Percentiles rank a stretch among this genome's conserved stretches.
These are phyloP conservation scores for Recurvirostra avosetta DNA, from an alignment of 2,113 vertebrate species.

Conservation along the genomic window DNA sequence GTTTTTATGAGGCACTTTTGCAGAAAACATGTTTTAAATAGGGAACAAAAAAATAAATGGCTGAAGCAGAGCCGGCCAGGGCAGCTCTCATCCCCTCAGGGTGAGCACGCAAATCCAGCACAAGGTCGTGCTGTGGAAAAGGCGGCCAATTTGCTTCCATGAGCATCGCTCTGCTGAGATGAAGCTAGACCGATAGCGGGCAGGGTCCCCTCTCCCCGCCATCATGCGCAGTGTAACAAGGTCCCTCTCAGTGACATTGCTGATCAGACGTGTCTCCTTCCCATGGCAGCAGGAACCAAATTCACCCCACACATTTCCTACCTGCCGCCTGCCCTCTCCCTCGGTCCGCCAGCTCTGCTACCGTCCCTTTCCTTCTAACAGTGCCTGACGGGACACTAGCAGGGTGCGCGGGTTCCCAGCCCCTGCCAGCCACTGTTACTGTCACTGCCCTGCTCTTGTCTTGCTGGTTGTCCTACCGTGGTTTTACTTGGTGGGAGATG, in stretches of 20 bases:
- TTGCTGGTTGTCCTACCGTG: neutral
- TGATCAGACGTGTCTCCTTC: neutral
- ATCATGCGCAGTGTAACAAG: rapidly evolving
- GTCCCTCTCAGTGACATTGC: neutral
- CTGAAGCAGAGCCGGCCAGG: neutral
- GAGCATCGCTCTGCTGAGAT: neutral
- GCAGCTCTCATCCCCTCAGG: neutral
- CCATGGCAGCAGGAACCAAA: neutral
- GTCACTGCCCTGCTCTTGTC: rapidly evolving
- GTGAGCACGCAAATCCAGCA: neutral
- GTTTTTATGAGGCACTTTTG: neutral
- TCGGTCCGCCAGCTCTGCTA: neutral
- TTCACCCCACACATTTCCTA: neutral
- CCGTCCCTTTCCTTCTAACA: neutral
- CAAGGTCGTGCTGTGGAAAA: neutral
- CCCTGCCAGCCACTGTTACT: neutral
- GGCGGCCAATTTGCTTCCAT: neutral
- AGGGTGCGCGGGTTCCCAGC: neutral
- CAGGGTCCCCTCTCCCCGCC: neutral
- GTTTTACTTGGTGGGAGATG: neutral
- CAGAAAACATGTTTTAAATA: neutral
- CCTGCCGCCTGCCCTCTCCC: neutral
- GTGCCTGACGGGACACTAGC: neutral
- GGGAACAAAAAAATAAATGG: neutral
- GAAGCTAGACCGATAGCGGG: rapidly evolving